Evolutionary conservation across 2,888 invertebrate species (phyloP).

Genomic region (Thera obeliscata): DNA sequence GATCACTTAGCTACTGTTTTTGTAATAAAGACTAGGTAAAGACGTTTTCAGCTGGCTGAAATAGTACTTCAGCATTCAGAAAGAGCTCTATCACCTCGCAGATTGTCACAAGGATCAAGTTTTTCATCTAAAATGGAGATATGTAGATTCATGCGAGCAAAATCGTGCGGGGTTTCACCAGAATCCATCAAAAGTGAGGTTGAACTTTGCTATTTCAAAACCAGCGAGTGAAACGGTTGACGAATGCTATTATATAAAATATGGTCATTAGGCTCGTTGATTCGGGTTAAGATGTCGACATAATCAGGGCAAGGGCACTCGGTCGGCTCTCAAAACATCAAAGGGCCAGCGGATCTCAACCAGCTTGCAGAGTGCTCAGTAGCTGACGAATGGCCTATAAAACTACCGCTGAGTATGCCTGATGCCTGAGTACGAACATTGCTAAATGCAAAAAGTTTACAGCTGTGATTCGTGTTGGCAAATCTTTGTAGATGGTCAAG

Average conservation of each 20-base stretch:
- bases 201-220: not conserved
- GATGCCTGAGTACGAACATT: constrained; percentile 1
- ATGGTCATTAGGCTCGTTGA: constrained; percentile 36
- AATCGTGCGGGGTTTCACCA: too few relatives aligned
- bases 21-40: too few relatives aligned
- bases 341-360: constrained; percentile 56
- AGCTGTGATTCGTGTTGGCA: not conserved
- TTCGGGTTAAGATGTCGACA: constrained; percentile 51
- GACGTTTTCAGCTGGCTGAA: too few relatives aligned
- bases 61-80: too few relatives aligned
- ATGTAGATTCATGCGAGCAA: too few relatives aligned
- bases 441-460: not conserved
- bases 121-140: too few relatives aligned
- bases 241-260: constrained; percentile 8
- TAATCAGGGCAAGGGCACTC: constrained; percentile 60
- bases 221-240: not conserved
- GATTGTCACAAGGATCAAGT: too few relatives aligned
- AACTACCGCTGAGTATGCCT: constrained; percentile 36
- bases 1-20: too few relatives aligned
- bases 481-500: too few relatives aligned
- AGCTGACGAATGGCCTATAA: constrained; percentile 60
- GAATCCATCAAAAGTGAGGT: not conserved
- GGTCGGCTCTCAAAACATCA: constrained; percentile 57
- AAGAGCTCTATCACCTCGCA: too few relatives aligned
- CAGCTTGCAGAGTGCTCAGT: constrained; percentile 52